Evolutionary conservation across 1,140 invertebrate genomes (phyloP).

Genomic region (Procambarus virginalis): DNA sequence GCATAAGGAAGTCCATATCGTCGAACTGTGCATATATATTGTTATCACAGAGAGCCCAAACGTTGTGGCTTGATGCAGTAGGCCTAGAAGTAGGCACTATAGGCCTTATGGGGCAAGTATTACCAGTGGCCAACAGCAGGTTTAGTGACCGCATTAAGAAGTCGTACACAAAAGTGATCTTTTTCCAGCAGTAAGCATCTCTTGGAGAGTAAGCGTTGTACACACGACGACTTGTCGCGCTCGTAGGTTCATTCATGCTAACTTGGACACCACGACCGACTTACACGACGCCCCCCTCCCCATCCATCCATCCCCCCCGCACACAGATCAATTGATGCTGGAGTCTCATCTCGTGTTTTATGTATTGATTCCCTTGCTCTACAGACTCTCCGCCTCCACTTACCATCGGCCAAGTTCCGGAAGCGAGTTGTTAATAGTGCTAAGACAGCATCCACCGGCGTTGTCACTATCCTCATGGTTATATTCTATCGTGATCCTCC

Average conservation of each 20-base stretch:
- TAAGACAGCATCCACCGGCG: slow-evolving; percentile 69
- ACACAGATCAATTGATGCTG: slow-evolving; percentile 64
- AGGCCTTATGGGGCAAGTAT: not conserved
- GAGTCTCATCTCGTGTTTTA: slow-evolving; percentile 38
- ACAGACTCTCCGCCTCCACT: slow-evolving; percentile 48
- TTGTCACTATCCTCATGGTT: slow-evolving; percentile 70
- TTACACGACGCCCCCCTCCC: slow-evolving; percentile 29
- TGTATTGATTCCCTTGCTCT: slow-evolving; percentile 49
- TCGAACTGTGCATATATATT: not conserved
- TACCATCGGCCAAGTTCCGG: slow-evolving; percentile 70
- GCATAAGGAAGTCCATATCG: not conserved
- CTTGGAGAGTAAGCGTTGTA: too few relatives aligned
- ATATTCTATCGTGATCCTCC: slow-evolving; percentile 69
- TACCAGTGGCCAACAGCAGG: not conserved
- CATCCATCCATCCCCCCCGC: not conserved
- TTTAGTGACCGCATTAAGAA: too few relatives aligned
- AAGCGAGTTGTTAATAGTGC: slow-evolving; percentile 71
- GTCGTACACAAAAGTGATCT: too few relatives aligned
- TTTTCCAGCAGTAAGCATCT: too few relatives aligned
- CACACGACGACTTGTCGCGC: not conserved
- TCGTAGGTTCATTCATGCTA: slow-evolving; percentile 5
- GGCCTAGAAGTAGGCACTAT: not conserved
- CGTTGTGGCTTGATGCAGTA: not conserved
- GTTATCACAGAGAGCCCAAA: not conserved
- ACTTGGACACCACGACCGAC: slow-evolving; percentile 14